Conservation (phyloP, 2,113 vertebrate genomes). For the Erythrocercus mccallii region DNA sequence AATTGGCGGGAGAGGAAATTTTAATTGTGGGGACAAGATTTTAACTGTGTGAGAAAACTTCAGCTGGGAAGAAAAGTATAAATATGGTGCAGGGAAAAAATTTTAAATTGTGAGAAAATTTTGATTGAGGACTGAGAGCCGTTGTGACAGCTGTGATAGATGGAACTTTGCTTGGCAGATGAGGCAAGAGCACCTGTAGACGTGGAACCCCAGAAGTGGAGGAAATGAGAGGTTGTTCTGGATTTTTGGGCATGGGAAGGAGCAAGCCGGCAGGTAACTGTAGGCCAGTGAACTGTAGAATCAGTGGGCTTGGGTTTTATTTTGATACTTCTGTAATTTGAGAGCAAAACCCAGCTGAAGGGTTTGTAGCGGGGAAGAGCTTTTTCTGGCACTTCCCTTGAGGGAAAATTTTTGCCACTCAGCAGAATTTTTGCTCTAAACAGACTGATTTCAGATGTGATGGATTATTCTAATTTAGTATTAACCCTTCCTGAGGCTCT, state of each 20-base stretch:
- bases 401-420: background rate
- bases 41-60: background rate
- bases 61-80: background rate
- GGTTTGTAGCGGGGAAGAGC: accelerated
- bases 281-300: background rate
- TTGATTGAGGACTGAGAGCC: background rate
- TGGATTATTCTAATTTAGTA: background rate
- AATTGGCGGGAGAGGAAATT: background rate
- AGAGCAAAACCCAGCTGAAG: background rate
- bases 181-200: background rate
- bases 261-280: background rate
- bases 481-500: background rate
- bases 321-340: background rate
- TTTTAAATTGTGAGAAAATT: background rate
- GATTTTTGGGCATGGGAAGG: background rate
- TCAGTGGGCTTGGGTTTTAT: background rate
- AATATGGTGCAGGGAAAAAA: background rate
- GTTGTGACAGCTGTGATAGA: background rate
- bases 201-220: background rate
- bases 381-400: background rate
- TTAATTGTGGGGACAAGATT: background rate
- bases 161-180: background rate
- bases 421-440: background rate
- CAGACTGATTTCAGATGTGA: background rate
- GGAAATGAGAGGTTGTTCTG: background rate